Evolutionary conservation across 2,888 invertebrate genomes (phyloP), one percentile per base, ranked within the genome.

Genomic region (Petrolisthes manimaculis): DNA sequence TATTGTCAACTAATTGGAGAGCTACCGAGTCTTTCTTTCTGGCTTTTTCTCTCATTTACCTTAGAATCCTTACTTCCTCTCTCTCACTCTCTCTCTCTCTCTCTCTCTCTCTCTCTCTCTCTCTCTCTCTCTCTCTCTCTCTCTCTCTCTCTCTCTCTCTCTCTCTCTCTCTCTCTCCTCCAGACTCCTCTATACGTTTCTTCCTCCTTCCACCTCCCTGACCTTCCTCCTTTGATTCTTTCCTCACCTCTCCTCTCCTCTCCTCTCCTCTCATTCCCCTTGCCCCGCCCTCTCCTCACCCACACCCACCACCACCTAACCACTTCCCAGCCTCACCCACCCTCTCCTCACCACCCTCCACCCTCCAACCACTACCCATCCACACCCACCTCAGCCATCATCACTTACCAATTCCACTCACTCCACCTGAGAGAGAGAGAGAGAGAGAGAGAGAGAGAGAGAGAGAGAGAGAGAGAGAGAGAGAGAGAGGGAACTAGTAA

Each of bases 401-500:
- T 8, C 51, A 21, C 12, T 9, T 12, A 53, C 51, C 51, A 77
- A 84, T 77, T 75, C 75, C 77, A 61, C 61, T 61, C 77, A 84
- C 77, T 61, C 77, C 75, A 74, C 55, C 24, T 56, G 80, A 9
- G 6, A 37, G 51, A 21, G 8, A 55, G 8, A n/a, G 79, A 79
- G 79, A 54, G 18, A 9, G 55, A 54, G 54, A 54, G 55, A 55
- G 55, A 54, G 21, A 74, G 55, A 74, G 55, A 5, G 51, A 18
- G 18, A 24, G 6, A 21, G 67, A n/a, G 0, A 75, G 21, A 14
- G 51, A 14, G 8, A 53, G 55, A 21, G 51, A n/a, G 69, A 21
- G 9, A 55, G 18, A 78, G 14, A n/a, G 71, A 24, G 54, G 53
- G 21, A 5, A 61, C 21, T 18, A n/a, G 54, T 9, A 75, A 24